These are phyloP conservation scores for Lymantria dispar DNA, from an alignment of 2,888 invertebrate species.

Conservation along the genomic window DNA sequence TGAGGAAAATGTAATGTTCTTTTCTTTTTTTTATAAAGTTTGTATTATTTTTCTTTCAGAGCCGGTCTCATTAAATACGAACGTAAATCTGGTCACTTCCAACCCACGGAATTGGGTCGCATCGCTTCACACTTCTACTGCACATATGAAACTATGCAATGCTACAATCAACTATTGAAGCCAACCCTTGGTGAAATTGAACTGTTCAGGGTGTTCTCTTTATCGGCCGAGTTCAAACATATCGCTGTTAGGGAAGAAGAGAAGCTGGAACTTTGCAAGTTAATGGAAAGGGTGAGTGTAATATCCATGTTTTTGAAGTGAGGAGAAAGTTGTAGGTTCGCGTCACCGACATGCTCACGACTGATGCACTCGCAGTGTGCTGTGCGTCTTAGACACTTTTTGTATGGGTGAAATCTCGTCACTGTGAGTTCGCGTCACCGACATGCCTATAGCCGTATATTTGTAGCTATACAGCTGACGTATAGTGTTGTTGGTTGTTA, in stretches of 20 bases:
- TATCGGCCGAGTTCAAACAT: slow-evolving; percentile 97
- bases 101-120: slow-evolving; percentile 96
- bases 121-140: slow-evolving; percentile 99
- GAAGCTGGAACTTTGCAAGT: slow-evolving; percentile 96
- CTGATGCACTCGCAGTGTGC: too few species aligned
- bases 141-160: slow-evolving; percentile 97
- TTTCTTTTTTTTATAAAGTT: not conserved
- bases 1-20: too few species aligned
- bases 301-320: too few species aligned
- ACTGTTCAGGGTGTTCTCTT: slow-evolving; percentile 97
- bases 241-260: slow-evolving; percentile 97
- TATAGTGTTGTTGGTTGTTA: too few species aligned
- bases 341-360: too few species aligned
- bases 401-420: too few species aligned
- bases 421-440: too few species aligned
- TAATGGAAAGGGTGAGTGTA: slow-evolving; percentile 85
- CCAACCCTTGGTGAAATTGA: slow-evolving; percentile 99
- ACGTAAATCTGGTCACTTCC: slow-evolving; percentile 93
- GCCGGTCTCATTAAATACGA: slow-evolving; percentile 98
- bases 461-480: too few species aligned
- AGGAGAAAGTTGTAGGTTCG: too few species aligned
- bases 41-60: slow-evolving; percentile 65
- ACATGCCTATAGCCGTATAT: too few species aligned
- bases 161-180: slow-evolving; percentile 97
- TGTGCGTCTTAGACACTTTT: too few species aligned